Evolutionary conservation across 2,797 vertebrate species (phyloP).

Genomic region (Danio choprae): DNA sequence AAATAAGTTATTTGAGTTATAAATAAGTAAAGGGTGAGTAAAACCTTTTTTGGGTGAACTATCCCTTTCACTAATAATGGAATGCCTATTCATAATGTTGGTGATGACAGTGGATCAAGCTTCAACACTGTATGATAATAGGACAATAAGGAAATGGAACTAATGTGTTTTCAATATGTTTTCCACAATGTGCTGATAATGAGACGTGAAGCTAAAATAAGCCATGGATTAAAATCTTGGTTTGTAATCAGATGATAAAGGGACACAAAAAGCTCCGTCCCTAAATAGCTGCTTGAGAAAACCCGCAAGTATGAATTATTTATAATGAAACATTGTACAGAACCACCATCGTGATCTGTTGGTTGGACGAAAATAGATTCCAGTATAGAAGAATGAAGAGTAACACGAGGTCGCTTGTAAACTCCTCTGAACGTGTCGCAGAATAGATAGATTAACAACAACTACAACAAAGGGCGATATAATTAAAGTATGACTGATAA

Average conservation of each 20-base stretch:
- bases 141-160: conserved; percentile 1
- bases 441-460: neutral
- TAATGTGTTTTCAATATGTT: neutral
- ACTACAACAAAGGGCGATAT: neutral
- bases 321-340: conserved; percentile 8
- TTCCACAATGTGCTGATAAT: neutral
- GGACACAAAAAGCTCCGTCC: neutral
- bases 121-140: neutral
- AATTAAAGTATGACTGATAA: neutral
- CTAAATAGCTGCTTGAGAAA: neutral
- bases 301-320: conserved; percentile 6
- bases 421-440: neutral
- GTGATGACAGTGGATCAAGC: neutral
- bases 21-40: too few relatives aligned
- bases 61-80: neutral
- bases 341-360: conserved; percentile 4
- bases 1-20: too few relatives aligned
- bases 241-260: neutral
- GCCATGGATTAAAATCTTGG: neutral
- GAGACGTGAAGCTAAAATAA: neutral
- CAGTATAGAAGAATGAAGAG: neutral
- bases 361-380: neutral
- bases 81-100: conserved; percentile 5
- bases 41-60: too few relatives aligned
- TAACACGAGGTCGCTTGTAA: neutral